A percentile compares a stretch with the other conserved stretches of the same genome.
phyloP scores from a whole-genome alignment of 2,888 invertebrate genomes.

The Agriotes lineatus region DNA sequence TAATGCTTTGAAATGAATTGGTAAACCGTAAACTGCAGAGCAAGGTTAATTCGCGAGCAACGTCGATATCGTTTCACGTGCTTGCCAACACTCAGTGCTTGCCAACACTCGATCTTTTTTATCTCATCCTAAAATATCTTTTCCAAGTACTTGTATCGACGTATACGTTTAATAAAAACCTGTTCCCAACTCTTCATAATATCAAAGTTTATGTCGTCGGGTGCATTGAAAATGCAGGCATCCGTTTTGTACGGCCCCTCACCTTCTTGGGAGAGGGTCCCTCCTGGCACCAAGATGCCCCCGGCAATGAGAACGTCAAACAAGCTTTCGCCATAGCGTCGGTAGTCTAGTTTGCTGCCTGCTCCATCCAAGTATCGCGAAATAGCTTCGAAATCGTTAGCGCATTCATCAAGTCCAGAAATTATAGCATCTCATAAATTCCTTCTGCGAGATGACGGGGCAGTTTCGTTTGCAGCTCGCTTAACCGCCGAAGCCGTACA shows the following conservation, averaged over 20 bases:
- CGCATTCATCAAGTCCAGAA: conserved; percentile 94
- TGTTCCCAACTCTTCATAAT: conserved; percentile 94
- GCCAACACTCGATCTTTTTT: too few relatives aligned
- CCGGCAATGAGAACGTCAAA: conserved; percentile 99
- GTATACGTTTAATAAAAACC: conserved; percentile 97
- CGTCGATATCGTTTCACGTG: too few relatives aligned
- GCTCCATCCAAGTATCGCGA: conserved; percentile 95
- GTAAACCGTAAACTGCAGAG: too few relatives aligned
- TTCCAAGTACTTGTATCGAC: conserved; percentile 98
- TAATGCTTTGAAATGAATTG: too few relatives aligned
- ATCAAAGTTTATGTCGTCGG: conserved; percentile 84
- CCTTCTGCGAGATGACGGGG: too few relatives aligned
- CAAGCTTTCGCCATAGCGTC: conserved; percentile 97
- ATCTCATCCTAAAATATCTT: conserved; percentile 92
- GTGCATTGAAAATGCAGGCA: conserved; percentile 91
- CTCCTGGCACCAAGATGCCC: conserved; percentile 95
- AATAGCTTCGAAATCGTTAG: conserved; percentile 94
- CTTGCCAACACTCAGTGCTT: too few relatives aligned
- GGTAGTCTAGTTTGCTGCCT: conserved; percentile 96
- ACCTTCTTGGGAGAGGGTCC: conserved; percentile 93
- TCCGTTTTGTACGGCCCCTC: conserved; percentile 88
- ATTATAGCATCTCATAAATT: conserved; percentile 98
- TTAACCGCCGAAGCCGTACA: too few relatives aligned
- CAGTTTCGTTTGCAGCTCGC: too few relatives aligned
- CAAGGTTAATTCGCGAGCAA: too few relatives aligned